Evolutionary conservation across 2,888 invertebrate genomes (phyloP), one percentile per base, ranked within the genome.

Genomic region (Andrena bucephala): DNA sequence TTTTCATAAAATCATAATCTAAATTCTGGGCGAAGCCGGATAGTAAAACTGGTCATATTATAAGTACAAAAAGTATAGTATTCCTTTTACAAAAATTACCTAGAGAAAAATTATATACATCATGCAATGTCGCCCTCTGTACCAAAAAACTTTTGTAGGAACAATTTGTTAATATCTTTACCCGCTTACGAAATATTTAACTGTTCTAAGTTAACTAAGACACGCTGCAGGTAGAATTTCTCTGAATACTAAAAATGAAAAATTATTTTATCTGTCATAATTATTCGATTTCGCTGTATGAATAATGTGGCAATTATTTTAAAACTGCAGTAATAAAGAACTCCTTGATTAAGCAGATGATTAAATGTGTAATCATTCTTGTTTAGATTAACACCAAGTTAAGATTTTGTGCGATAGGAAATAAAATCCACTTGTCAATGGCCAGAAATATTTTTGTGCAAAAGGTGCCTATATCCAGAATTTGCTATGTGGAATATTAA

Each of bases 401-500:
- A 66, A 42, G 52, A 60, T 65, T 31, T 72, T 50, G 52, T 50
- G 42, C 66, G 20, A 59, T 33, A 73, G 62, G 68, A 80, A 60
- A 48, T 31, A 81, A 77, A 63, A 72, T 62, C 16, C 57, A 50
- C n/a, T 27, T 16, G 57, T 65, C 59, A 72, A 42, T 50, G 66
- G 54, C 13, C 0, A 20, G 57, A 69, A 50, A 69, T 50, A 65
- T 36, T 68, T 67, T 70, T 33, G 7, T 60, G 24, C 16, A 60
- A 52, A 54, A 60, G 52, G 52, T 65, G 31, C 65, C 67, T 73
- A 63, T 27, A 57, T 74, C 59, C 57, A 70, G 76, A 65, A 77
- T 74, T 85, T 52, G 87, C 85, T 88, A 88, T 87, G 88, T 89
- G 88, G 88, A 89, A 87, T 90, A 90, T 84, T 78, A 85, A 80